These are phyloP conservation scores for Ploceus nigricollis DNA, from an alignment of 2,113 vertebrate species.

Conservation along the genomic window DNA sequence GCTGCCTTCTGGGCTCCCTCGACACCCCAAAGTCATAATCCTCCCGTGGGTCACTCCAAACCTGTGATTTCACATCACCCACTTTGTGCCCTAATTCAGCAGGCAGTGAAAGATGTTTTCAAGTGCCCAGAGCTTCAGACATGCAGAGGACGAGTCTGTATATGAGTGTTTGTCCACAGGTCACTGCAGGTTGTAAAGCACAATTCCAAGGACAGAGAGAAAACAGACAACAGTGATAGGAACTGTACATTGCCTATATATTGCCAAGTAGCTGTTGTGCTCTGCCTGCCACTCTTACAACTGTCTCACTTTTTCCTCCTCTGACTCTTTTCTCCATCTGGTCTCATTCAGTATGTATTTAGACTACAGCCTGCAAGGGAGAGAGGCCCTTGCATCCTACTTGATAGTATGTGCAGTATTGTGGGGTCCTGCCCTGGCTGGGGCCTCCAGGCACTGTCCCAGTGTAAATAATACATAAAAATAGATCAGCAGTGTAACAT, in stretches of 20 bases:
- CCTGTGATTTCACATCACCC: neutral
- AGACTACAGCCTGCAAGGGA: neutral
- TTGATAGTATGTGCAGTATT: neutral
- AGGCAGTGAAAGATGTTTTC: neutral
- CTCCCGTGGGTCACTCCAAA: neutral
- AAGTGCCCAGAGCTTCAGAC: neutral
- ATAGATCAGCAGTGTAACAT: conserved; percentile 25
- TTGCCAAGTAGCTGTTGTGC: neutral
- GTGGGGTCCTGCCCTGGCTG: neutral
- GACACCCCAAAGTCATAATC: neutral
- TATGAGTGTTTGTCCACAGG: neutral
- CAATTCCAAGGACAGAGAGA: neutral
- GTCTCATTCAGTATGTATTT: neutral
- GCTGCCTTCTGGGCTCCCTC: neutral
- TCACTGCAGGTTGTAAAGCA: neutral
- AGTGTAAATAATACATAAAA: conserved; percentile 46
- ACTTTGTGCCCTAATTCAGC: neutral
- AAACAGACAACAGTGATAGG: neutral
- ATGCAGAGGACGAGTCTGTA: neutral
- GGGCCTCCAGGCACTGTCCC: conserved; percentile 16
- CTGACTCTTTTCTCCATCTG: neutral
- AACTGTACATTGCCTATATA: neutral
- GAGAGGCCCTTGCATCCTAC: neutral
- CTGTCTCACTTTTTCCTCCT: neutral
- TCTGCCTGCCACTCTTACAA: neutral